Conservation (phyloP, 2,888 invertebrate species). For the Syritta pipiens region DNA sequence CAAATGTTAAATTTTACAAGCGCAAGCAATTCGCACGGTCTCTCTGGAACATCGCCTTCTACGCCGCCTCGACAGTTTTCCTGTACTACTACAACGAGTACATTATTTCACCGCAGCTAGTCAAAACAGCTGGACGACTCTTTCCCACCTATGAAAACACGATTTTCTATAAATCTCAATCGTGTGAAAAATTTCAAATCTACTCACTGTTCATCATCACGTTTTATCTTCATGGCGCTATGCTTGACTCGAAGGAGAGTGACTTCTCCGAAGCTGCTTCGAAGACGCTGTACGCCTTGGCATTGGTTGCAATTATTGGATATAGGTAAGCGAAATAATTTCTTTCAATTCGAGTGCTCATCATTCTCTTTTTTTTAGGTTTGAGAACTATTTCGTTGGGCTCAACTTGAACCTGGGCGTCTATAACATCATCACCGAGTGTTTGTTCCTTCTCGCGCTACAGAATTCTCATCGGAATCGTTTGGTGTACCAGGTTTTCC, state of each 20-base stretch:
- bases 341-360: not conserved
- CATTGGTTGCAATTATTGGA: constrained; percentile 75
- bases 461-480: constrained; percentile 76
- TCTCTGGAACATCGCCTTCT: constrained; percentile 78
- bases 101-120: constrained; percentile 77
- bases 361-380: constrained; percentile 71
- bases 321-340: constrained; percentile 72
- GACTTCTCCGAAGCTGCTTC: constrained; percentile 77
- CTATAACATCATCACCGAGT: constrained; percentile 77
- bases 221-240: constrained; percentile 77
- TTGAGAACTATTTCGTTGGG: constrained; percentile 79
- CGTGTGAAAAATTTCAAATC: constrained; percentile 78
- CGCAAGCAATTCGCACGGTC: constrained; percentile 77
- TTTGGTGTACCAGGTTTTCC: constrained; percentile 76
- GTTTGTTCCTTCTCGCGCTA: constrained; percentile 75
- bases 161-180: constrained; percentile 77
- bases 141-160: constrained; percentile 78
- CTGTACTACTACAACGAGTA: constrained; percentile 78
- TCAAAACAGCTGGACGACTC: constrained; percentile 77
- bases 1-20: constrained; percentile 77
- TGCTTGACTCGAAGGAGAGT: constrained; percentile 76
- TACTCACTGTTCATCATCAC: constrained; percentile 78
- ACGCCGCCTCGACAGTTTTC: constrained; percentile 77
- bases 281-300: constrained; percentile 75
- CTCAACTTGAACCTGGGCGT: constrained; percentile 77